These are phyloP conservation scores for Coracopsis vasa DNA, from an alignment of 2,113 vertebrate species.

Conservation along the genomic window DNA sequence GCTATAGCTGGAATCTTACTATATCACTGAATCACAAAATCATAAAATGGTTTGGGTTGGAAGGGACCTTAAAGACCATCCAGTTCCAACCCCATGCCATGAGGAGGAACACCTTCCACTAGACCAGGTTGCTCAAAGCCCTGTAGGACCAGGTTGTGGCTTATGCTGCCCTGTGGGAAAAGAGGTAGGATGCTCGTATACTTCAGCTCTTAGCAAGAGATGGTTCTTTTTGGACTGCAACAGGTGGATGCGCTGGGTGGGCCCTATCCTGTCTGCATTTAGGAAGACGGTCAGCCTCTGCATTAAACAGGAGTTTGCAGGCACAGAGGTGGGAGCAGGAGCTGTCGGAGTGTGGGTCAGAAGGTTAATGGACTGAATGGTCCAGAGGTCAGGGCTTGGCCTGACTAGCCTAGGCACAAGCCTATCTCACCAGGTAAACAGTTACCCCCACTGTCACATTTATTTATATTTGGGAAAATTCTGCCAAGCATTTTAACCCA, in stretches of 20 bases:
- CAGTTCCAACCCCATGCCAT: not conserved
- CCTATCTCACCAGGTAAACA: not conserved
- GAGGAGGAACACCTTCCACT: not conserved
- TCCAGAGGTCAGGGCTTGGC: not conserved
- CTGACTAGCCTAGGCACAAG: not conserved
- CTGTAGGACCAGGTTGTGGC: not conserved
- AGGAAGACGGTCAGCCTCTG: not conserved
- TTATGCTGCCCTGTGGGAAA: not conserved
- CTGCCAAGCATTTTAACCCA: slow-evolving; percentile 11
- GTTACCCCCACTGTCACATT: not conserved
- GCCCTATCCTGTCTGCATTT: not conserved
- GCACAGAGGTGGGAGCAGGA: not conserved
- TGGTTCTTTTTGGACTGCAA: not conserved
- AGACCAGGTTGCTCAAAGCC: not conserved
- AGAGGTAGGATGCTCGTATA: not conserved
- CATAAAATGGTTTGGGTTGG: not conserved
- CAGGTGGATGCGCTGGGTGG: not conserved
- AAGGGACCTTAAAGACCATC: not conserved
- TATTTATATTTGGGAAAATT: slow-evolving; percentile 31
- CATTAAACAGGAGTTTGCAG: not conserved
- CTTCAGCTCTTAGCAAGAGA: not conserved
- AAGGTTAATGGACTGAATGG: not conserved
- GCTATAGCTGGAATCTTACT: rapidly evolving
- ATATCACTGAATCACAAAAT: not conserved
- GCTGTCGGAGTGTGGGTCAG: not conserved